These are phyloP conservation scores for Pantelozetes paolii DNA, from an alignment of 2,888 invertebrate genomes.

Conservation along the genomic window DNA sequence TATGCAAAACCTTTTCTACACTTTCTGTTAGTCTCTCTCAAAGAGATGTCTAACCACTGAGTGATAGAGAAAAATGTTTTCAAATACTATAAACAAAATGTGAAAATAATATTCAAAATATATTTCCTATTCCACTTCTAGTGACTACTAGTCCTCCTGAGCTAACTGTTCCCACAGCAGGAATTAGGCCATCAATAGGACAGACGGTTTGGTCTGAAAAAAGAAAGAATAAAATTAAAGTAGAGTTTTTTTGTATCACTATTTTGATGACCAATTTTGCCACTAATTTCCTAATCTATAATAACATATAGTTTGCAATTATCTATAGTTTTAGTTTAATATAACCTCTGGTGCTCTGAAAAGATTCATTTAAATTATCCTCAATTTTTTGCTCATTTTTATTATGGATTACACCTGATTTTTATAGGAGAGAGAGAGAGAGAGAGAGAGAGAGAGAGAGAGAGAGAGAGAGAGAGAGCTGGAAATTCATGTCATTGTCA, in stretches of 20 bases:
- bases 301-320: conserved; percentile 6
- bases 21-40: no score
- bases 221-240: background rate
- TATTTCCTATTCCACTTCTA: background rate
- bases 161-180: background rate
- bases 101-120: no score
- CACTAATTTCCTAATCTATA: background rate
- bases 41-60: no score
- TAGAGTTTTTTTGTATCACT: background rate
- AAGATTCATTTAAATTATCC: conserved; percentile 6
- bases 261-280: background rate
- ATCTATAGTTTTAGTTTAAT: background rate
- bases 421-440: background rate
- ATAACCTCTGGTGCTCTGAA: background rate
- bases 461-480: background rate
- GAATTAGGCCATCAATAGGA: conserved; percentile 6
- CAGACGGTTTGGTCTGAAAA: background rate
- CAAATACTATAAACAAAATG: background rate
- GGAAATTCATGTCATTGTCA: conserved; percentile 3
- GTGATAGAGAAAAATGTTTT: background rate
- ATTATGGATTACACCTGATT: background rate
- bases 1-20: background rate
- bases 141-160: background rate
- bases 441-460: no score
- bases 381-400: background rate